Evolutionary conservation across 2,113 vertebrate genomes (phyloP).

Genomic region (Cochlearius cochlearius): DNA sequence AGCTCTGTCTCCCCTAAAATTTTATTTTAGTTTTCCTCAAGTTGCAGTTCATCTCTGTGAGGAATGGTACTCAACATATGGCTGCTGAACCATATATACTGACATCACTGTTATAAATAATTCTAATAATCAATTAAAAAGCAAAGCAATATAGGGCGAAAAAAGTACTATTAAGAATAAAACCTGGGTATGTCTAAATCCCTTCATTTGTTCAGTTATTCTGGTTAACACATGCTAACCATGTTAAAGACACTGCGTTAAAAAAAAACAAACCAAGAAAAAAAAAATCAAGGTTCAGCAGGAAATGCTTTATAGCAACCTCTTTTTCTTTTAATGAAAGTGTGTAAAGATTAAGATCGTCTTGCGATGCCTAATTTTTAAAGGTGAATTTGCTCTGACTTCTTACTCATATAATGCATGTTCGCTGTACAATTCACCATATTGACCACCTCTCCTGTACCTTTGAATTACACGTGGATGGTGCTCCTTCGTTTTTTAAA

Average conservation of each 20-base stretch:
- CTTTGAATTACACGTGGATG: not conserved
- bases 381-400: not conserved
- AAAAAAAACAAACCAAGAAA: not conserved
- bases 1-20: not conserved
- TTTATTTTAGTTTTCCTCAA: not conserved
- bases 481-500: not conserved
- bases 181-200: not conserved
- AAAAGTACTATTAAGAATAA: not conserved
- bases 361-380: not conserved
- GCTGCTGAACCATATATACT: not conserved
- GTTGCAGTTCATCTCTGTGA: not conserved
- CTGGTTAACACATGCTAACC: not conserved
- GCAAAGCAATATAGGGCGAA: not conserved
- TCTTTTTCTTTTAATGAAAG: not conserved
- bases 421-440: not conserved
- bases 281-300: not conserved
- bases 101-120: not conserved
- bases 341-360: not conserved
- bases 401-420: not conserved
- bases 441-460: not conserved
- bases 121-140: not conserved
- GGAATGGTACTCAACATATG: not conserved
- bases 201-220: not conserved
- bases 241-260: not conserved
- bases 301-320: not conserved